These are phyloP conservation scores for Neopipo cinnamomea DNA, from an alignment of 2,113 vertebrate species.

Conservation along the genomic window DNA sequence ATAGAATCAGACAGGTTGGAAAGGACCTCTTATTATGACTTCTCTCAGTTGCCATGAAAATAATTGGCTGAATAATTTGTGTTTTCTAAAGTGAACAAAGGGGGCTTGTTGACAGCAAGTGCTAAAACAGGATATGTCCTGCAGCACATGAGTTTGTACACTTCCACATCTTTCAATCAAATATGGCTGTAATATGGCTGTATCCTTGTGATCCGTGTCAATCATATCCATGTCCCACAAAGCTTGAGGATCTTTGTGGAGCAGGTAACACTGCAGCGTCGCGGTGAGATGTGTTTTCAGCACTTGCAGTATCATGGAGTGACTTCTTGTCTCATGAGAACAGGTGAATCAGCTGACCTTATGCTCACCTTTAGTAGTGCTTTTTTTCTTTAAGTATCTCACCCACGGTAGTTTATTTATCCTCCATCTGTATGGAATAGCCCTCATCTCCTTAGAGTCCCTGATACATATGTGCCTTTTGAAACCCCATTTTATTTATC, in stretches of 20 bases:
- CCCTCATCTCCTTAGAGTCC: neutral
- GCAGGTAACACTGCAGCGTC: rapidly evolving
- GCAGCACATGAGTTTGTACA: neutral
- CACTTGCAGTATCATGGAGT: neutral
- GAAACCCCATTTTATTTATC: neutral
- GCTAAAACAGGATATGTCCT: neutral
- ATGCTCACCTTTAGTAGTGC: neutral
- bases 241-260: neutral
- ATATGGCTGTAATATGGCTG: neutral
- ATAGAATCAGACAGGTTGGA: too few species aligned
- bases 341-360: neutral
- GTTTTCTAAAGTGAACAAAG: neutral
- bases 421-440: neutral
- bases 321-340: neutral
- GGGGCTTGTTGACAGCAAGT: neutral
- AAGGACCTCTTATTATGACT: too few species aligned
- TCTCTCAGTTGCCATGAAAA: neutral
- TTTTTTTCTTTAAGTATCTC: neutral
- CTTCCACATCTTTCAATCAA: neutral
- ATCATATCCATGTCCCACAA: neutral
- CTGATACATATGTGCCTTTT: rapidly evolving
- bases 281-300: neutral
- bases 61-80: neutral
- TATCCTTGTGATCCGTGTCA: neutral
- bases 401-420: neutral